Base-by-base conservation (phyloP, 2,113 vertebrate species). In the Leptosomus discolor region DNA sequence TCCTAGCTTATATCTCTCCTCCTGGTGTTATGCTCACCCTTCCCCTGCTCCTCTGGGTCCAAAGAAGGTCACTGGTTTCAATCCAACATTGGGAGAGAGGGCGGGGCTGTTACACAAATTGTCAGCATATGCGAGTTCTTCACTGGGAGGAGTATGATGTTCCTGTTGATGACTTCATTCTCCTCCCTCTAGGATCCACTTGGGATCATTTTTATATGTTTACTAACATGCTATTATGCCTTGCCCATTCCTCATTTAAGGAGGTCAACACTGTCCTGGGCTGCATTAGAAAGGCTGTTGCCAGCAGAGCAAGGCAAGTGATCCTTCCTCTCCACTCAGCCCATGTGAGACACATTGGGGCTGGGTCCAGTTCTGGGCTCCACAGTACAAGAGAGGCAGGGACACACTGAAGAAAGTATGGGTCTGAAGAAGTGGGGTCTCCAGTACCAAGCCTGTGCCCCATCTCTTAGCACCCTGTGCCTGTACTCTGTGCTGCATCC, bases 331-430 rank as follows among this genome's bases (percentile, higher is more conserved):
- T 88, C 23, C 3, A 4, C 26, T 34, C 27, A 63, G 43, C 10
- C 23, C 6, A 4, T 9, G 7, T 58, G 30, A 82, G 27, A 61
- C 9, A 58, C 5, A 15, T 4, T 1, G 0, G 17, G 29, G 23
- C 23, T 77, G 57, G 29, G 34, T 64, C 16, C 43, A 51, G 8
- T n/a, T 64, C 29, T 46, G 54, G 32, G 16, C 6, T 54, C 39
- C 4, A 5, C 8, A 41, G 37, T 21, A 71, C 37, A 53, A 65
- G 1, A 77, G 12, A 24, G n/a, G 12, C 19, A 77, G n/a, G 22
- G 14, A 43, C 9, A 50, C 67, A 45, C 23, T n/a, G 41, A 48
- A 67, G 39, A 53, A 81, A 68, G n/a, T 17, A 34, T 5, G 8
- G 16, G 27, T 34, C 54, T 81, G 46, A 54, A 86, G 30, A 60